phyloP scores from a whole-genome alignment of 1,140 invertebrate genomes.

The Leptopilina clavipes region DNA sequence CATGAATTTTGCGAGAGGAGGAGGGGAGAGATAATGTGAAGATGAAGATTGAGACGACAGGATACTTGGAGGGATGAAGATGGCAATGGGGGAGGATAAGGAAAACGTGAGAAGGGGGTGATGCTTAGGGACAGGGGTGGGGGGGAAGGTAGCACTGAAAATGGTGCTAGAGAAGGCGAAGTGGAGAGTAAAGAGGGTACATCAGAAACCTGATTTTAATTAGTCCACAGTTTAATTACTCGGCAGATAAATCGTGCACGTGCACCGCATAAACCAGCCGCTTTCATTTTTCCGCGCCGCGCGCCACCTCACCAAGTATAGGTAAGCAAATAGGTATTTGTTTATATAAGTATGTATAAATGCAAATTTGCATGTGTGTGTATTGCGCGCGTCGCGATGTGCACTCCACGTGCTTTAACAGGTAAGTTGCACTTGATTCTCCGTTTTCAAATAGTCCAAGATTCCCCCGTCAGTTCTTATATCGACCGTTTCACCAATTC shows the following conservation, averaged over 20 bases:
- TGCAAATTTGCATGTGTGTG: too few relatives aligned
- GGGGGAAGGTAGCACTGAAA: slow-evolving; percentile 43
- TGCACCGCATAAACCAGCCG: slow-evolving; percentile 75
- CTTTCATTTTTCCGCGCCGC: slow-evolving; percentile 72
- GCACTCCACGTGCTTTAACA: slow-evolving; percentile 32
- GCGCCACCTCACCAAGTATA: slow-evolving; percentile 61
- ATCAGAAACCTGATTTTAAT: slow-evolving; percentile 77
- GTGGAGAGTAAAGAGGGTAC: slow-evolving; percentile 62
- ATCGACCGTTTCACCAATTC: slow-evolving; percentile 51
- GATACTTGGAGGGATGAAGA: slow-evolving; percentile 34
- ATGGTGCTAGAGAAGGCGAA: slow-evolving; percentile 41
- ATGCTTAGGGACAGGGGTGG: slow-evolving; percentile 42
- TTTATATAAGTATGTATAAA: slow-evolving; percentile 18
- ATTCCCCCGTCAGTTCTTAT: slow-evolving; percentile 56
- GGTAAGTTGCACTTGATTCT: slow-evolving; percentile 46
- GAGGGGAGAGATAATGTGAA: slow-evolving; percentile 35
- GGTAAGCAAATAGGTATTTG: slow-evolving; percentile 52
- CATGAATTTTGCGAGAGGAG: background rate
- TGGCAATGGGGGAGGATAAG: slow-evolving; percentile 41
- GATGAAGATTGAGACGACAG: slow-evolving; percentile 37
- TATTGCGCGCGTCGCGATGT: slow-evolving; percentile 39
- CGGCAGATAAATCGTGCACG: slow-evolving; percentile 76
- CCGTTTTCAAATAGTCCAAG: slow-evolving; percentile 64
- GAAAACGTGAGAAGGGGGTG: slow-evolving; percentile 41
- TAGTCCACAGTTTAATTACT: slow-evolving; percentile 77